phyloP scores from a whole-genome alignment of 2,113 vertebrate species.

The Chionomys nivalis region DNA sequence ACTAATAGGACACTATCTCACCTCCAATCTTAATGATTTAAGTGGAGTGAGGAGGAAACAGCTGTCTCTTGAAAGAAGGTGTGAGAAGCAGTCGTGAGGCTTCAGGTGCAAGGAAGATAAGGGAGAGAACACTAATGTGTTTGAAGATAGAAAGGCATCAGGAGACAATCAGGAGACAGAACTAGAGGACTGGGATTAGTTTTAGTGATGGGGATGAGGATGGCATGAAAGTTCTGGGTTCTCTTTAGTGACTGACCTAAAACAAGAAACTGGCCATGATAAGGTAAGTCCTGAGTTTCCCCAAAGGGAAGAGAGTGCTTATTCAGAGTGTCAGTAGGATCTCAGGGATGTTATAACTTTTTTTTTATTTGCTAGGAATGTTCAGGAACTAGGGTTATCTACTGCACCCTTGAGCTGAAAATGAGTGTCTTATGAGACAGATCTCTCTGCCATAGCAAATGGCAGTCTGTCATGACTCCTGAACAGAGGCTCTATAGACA shows the following conservation, averaged over 20 bases:
- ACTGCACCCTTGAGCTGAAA: neutral
- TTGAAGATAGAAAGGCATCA: neutral
- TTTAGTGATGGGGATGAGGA: neutral
- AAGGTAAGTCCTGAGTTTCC: neutral
- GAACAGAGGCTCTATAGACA: neutral
- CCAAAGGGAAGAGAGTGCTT: neutral
- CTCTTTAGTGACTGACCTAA: neutral
- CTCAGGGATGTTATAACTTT: neutral
- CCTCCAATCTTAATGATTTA: neutral
- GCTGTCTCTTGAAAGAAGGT: neutral
- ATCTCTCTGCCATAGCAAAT: neutral
- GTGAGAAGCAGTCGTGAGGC: neutral
- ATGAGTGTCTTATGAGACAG: neutral
- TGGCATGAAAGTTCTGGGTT: neutral
- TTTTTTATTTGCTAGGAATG: neutral
- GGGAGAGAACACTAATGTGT: neutral
- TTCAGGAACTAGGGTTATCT: neutral
- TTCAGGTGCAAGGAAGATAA: constrained; percentile 24
- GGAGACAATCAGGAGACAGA: neutral
- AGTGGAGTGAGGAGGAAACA: neutral
- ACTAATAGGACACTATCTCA: neutral
- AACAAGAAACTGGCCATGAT: neutral
- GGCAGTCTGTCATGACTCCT: neutral
- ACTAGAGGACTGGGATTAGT: neutral
- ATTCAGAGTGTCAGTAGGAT: neutral